Base-by-base conservation (phyloP, 2,113 vertebrate species). In the Campylomormyrus tamandua region DNA sequence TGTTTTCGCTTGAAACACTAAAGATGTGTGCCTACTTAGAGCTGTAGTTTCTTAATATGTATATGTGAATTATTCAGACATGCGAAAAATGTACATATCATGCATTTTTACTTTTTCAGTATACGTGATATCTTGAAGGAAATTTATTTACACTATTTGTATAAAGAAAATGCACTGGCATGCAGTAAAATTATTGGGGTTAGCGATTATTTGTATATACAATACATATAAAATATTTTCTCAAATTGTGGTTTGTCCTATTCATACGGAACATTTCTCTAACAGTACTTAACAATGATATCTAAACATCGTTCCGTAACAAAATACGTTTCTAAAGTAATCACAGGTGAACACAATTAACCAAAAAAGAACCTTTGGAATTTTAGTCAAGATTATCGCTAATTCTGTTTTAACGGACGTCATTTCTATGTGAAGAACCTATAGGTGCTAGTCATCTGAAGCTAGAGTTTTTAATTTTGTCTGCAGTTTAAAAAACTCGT, bases 71-170 rank as follows among this genome's bases (percentile, higher is more conserved):
- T 93, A 92, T 94, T 94, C 93, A 95, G 94, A 96, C 94, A 98
- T 97, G 98, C 96, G 96, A 97, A 95, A 56, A 95, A 91, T 94
- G 95, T 96, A 94, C 95, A 96, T 96, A 93, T 91, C 94, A 91
- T 90, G 92, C 74, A 17, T 80, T 42, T 80, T 42, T 80, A 80
- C 35, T 80, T 80, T 70, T 70, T 31, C 10, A 80, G 91, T 89
- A 66, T 91, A 94, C 95, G 93, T n/a, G 93, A 94, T 95, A 92
- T 96, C 94, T 96, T 90, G 89, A 91, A 89, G 46, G 70, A 90
- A 87, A 53, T 84, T 77, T 92, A 56, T 95, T 94, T 94, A 92
- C 90, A 96, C 94, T 91, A 93, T 95, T 96, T 97, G 94, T 97
- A 97, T 97, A 95, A 94, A 95, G 94, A 94, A 94, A 95, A 92